Conservation (phyloP, 2,797 vertebrate species). For the Crocidura indochinensis region DNA sequence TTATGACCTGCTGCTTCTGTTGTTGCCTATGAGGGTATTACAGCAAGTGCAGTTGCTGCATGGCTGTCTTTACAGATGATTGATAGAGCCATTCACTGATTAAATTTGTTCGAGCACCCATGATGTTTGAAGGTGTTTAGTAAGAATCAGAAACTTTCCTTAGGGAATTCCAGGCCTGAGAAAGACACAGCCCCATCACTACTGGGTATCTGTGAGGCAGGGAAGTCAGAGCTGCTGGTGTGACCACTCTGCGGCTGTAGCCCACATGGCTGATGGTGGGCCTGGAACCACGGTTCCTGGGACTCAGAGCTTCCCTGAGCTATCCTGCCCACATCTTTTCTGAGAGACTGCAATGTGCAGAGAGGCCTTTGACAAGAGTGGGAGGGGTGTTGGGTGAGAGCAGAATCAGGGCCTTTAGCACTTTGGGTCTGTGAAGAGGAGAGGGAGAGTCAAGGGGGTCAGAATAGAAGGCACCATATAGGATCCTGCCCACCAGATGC, state of each 20-base stretch:
- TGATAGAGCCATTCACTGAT: not conserved
- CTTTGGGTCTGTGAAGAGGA: not conserved
- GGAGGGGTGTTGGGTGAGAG: not conserved
- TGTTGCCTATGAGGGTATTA: accelerated
- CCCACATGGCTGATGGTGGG: not conserved
- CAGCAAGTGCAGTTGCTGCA: not conserved
- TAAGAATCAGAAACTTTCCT: not conserved
- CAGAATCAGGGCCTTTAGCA: not conserved
- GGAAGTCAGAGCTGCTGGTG: not conserved
- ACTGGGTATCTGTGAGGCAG: not conserved
- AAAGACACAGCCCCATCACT: not conserved
- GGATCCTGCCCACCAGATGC: not conserved
- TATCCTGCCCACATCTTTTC: not conserved
- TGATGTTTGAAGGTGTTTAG: not conserved
- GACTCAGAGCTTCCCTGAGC: not conserved
- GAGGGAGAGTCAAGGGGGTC: not conserved
- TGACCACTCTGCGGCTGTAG: too few species aligned
- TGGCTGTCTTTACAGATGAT: too few species aligned
- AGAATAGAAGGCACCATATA: not conserved
- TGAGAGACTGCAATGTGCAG: not conserved
- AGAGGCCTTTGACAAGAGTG: not conserved
- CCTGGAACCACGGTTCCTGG: not conserved
- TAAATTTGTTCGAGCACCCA: not conserved
- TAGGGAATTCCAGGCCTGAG: not conserved
- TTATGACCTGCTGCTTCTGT: accelerated